phyloP scores from a whole-genome alignment of 1,140 invertebrate species.

The Maconellicoccus hirsutus region DNA sequence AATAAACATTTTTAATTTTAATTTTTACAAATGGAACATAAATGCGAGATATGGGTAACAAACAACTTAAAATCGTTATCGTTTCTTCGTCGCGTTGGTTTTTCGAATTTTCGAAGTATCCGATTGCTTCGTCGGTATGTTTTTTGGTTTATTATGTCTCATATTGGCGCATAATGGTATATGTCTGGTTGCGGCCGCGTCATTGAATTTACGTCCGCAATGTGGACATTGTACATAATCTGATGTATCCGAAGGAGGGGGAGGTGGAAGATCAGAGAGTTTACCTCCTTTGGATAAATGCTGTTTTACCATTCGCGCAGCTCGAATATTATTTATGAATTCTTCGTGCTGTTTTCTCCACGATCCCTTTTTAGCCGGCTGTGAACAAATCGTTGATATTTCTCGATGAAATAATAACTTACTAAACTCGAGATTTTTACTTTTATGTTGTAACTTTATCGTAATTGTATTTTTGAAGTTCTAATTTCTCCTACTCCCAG shows the following conservation, averaged over 20 bases:
- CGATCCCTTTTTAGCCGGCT: slow-evolving; percentile 48
- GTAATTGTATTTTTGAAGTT: too few relatives aligned
- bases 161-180: slow-evolving; percentile 73
- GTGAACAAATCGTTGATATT: too few relatives aligned
- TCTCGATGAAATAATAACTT: too few relatives aligned
- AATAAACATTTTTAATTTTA: too few relatives aligned
- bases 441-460: too few relatives aligned
- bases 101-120: not conserved
- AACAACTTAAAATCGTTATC: not conserved
- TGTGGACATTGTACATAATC: slow-evolving; percentile 88
- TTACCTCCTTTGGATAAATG: slow-evolving; percentile 77
- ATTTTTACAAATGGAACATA: too few relatives aligned
- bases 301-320: slow-evolving; percentile 75
- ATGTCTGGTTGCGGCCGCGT: slow-evolving; percentile 75
- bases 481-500: too few relatives aligned
- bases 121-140: not conserved
- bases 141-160: slow-evolving; percentile 10
- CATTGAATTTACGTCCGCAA: slow-evolving; percentile 76
- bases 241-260: slow-evolving; percentile 69
- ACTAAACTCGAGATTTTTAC: too few relatives aligned
- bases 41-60: too few relatives aligned
- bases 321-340: slow-evolving; percentile 77
- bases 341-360: slow-evolving; percentile 89
- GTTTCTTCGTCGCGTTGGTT: not conserved
- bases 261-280: slow-evolving; percentile 74